Percentiles rank a stretch among this genome's conserved stretches.
Conservation (phyloP, 2,888 invertebrate species). For the Temnothorax ravouxi region DNA sequence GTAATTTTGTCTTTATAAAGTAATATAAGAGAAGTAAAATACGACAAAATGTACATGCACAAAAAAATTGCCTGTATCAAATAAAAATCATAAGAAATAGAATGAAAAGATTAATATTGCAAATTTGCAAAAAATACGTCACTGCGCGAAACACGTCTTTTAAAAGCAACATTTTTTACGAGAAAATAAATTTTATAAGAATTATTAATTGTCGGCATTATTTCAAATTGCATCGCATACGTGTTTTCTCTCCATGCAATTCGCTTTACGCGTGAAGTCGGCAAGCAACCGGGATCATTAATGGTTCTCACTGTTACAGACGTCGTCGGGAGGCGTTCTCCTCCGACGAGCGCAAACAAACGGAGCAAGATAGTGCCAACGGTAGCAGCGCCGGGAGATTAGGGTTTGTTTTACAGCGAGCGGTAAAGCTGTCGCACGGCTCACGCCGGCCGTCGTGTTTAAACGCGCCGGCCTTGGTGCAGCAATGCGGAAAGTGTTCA, state of each 20-base stretch:
- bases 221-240: neutral
- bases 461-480: slow-evolving; percentile 69
- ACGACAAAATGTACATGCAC: neutral
- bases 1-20: neutral
- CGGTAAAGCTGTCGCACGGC: slow-evolving; percentile 85
- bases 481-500: slow-evolving; percentile 57
- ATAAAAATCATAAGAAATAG: neutral
- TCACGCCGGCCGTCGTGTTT: slow-evolving; percentile 77
- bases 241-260: slow-evolving; percentile 1
- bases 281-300: slow-evolving; percentile 47
- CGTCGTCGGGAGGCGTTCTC: slow-evolving; percentile 58
- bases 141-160: neutral
- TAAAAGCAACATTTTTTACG: neutral
- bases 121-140: neutral
- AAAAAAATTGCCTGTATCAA: neutral
- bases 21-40: neutral
- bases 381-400: slow-evolving; percentile 85
- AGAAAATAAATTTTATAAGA: neutral
- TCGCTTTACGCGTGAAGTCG: slow-evolving; percentile 42
- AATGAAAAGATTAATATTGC: neutral
- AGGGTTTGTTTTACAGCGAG: slow-evolving; percentile 85
- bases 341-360: slow-evolving; percentile 77
- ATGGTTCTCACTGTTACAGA: slow-evolving; percentile 59
- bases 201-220: neutral
- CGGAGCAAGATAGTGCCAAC: slow-evolving; percentile 81